A percentile compares a stretch with the other conserved stretches of the same genome.
Conservation (phyloP, 2,113 vertebrate species). For the Connochaetes taurinus region DNA sequence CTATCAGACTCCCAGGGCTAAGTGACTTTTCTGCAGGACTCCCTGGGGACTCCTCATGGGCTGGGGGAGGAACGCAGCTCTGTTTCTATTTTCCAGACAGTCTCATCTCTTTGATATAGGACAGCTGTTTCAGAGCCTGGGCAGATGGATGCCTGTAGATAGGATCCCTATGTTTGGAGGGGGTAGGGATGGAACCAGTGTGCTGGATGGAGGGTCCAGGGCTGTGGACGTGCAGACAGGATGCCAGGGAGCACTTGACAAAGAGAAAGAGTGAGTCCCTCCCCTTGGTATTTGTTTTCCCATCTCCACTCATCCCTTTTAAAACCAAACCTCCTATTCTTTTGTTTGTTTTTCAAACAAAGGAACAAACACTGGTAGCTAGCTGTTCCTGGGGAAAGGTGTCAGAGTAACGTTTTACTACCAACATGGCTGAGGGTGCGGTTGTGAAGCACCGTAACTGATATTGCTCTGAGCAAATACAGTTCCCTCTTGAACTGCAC, state of each 20-base stretch:
- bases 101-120: background rate
- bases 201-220: background rate
- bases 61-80: accelerated
- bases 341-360: background rate
- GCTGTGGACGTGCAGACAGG: accelerated
- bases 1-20: background rate
- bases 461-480: too few relatives aligned
- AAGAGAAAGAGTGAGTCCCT: background rate
- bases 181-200: background rate
- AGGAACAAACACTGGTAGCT: background rate
- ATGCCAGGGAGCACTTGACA: accelerated
- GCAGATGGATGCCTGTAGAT: background rate
- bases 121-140: background rate
- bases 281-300: accelerated
- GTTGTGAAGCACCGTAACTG: accelerated
- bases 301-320: background rate
- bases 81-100: background rate
- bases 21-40: background rate
- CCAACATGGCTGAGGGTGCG: background rate
- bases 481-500: background rate
- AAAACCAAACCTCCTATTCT: background rate
- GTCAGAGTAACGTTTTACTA: accelerated
- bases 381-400: background rate
- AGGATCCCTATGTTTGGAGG: accelerated
- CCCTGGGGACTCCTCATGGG: accelerated